Conservation (phyloP, 2,797 vertebrate genomes). For the Rhadinocentrus ornatus region DNA sequence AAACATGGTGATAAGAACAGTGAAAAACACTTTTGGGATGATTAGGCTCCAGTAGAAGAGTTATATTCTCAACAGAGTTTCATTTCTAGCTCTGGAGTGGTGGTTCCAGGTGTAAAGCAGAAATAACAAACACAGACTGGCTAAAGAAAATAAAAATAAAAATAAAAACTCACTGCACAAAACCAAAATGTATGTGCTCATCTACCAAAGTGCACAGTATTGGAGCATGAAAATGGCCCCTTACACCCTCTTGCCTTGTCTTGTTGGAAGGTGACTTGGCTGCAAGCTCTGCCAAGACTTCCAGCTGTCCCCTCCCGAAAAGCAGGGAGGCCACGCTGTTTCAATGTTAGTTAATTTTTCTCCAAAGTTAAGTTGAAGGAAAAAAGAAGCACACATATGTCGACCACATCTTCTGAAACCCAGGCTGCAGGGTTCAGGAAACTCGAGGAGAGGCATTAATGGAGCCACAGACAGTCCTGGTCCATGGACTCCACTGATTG, state of each 20-base stretch:
- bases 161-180: slow-evolving; percentile 50
- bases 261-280: slow-evolving; percentile 69
- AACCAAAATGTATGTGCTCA: slow-evolving; percentile 67
- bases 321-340: slow-evolving; percentile 56
- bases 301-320: slow-evolving; percentile 36
- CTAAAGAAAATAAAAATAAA: slow-evolving; percentile 24
- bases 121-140: slow-evolving; percentile 45
- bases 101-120: slow-evolving; percentile 64
- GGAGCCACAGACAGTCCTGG: slow-evolving; percentile 71
- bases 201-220: slow-evolving; percentile 63
- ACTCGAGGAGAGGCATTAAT: slow-evolving; percentile 66
- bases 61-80: slow-evolving; percentile 56
- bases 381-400: slow-evolving; percentile 79
- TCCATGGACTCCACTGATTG: slow-evolving; percentile 55
- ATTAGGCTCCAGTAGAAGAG: slow-evolving; percentile 40
- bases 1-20: slow-evolving; percentile 47
- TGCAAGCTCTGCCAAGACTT: slow-evolving; percentile 63
- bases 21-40: slow-evolving; percentile 35
- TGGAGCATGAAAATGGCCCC: slow-evolving; percentile 61
- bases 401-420: slow-evolving; percentile 74
- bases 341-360: slow-evolving; percentile 55
- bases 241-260: slow-evolving; percentile 67
- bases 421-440: slow-evolving; percentile 64
- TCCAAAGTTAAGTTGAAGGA: slow-evolving; percentile 73
- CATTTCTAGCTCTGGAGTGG: slow-evolving; percentile 60